Base-by-base conservation (phyloP, 1,140 invertebrate genomes). In the Sitobion miscanthi region DNA sequence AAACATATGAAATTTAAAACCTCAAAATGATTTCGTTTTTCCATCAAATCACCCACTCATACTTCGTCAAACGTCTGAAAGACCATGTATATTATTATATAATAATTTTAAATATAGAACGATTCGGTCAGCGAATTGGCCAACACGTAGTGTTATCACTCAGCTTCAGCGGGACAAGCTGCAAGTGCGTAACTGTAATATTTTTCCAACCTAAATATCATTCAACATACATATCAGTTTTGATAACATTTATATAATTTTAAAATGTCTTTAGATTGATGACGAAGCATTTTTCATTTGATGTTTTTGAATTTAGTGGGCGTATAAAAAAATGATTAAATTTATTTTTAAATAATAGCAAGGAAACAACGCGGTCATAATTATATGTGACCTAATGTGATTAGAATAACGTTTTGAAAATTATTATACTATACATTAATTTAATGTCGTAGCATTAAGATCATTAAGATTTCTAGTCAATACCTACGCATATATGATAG, bases 71-170 rank as follows among this genome's bases (percentile, higher is more conserved):
- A 77, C 62, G 14, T 17, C 14, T 9, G 3, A 38, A 57, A 25
- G 35, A 42, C 35, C 35, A 0, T 14, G 11, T 54, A 23, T 38
- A 25, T 47, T 49, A 30, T 88, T 52, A 49, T n/a, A 8, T 54
- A 54, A 21, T 88, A 23, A 57, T 89, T 89, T 57, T 89, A 89
- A 89, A 89, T 89, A 89, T 89, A 89, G 88, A 89, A 89, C 42
- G 54, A 42, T 57, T 57, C 21, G 54, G 21, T 57, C 5, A 89
- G 5, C 57, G 57, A 89, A 57, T 89, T 89, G 49, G 88, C 88
- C 23, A 30, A 57, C 42, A 23, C 47, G 20, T 87, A 17, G 14
- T 47, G 45, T 87, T 87, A 87, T 87, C 45, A 47, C 35, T 89
- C 49, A 54, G 49, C 23, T 17, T 57, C 21, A 5, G 87, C 5